Base-by-base conservation (phyloP, 2,797 vertebrate genomes). In the Danio tinwini region DNA sequence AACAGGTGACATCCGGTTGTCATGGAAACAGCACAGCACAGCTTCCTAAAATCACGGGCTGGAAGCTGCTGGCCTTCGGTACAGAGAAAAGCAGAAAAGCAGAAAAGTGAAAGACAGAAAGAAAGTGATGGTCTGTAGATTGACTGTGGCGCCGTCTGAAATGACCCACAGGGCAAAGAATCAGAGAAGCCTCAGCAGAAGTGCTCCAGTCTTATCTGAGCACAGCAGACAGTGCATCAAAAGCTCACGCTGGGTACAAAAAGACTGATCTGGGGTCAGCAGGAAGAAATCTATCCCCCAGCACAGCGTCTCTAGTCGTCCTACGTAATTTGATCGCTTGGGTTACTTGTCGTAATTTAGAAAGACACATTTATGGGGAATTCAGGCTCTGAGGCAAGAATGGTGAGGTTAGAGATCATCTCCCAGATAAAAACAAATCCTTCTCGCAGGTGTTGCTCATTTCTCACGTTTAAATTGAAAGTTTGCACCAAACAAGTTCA, bases 1-100 rank as follows among this genome's bases (percentile, higher is more conserved):
- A 83, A 86, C 78, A 81, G 78, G 62, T 83, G 72, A 83, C 65
- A 86, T 77, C 59, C 6, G 17, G 81, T 83, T 42, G 52, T 80
- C 82, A 85, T 84, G 74, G 83, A 75, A 83, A 85, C 76, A 83
- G 61, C 29, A 70, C 69, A 49, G 47, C 14, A 39, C 14, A 39
- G 80, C 63, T 79, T 84, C 56, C 65, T 79, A 21, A 17, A 81
- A 64, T 62, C 55, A 69, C 29, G 39, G 42, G 45, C 69, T 61
- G n/a, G 71, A 78, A 63, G 40, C 52, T 10, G 1, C 59, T 40
- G 61, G 83, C 73, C 69, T 74, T 78, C 71, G 5, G 44, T 74
- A 64, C 19, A 19, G 63, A 55, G 70, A 49, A 72, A 68, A 44
- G 14, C 39, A 55, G 70, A 49, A 72, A 68, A 44, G 14, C 39